These are phyloP conservation scores for Arrhopalites spinosus DNA, from an alignment of 2,888 invertebrate genomes.

Conservation along the genomic window DNA sequence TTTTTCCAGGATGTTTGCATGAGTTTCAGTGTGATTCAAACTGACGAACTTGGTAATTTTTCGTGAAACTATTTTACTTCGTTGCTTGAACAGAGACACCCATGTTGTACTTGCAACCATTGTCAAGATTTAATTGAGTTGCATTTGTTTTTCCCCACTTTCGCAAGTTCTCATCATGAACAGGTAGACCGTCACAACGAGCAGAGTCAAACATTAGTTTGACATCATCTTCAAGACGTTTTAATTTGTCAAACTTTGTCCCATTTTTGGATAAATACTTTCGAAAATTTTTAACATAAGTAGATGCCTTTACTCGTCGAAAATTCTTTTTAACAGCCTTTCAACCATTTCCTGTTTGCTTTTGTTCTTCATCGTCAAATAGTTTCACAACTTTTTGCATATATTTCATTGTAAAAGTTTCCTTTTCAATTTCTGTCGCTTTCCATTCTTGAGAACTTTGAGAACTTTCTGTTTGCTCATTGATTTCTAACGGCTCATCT, in stretches of 20 bases:
- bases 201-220: neutral
- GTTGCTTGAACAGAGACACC: neutral
- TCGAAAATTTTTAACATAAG: neutral
- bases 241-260: neutral
- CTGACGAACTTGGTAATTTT: neutral
- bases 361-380: neutral
- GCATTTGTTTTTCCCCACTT: neutral
- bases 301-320: neutral
- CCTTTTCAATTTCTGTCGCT: neutral
- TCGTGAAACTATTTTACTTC: neutral
- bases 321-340: neutral
- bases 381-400: neutral
- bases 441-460: neutral
- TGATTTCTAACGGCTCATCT: no score
- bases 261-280: neutral
- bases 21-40: neutral
- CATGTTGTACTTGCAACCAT: neutral
- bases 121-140: neutral
- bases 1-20: neutral
- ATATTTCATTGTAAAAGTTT: neutral
- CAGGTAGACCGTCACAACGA: neutral
- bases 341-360: neutral
- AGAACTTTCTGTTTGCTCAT: no score
- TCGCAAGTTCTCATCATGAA: neutral
- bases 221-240: neutral